These are phyloP conservation scores for Alces alces DNA, from an alignment of 2,113 vertebrate genomes.

Conservation along the genomic window DNA sequence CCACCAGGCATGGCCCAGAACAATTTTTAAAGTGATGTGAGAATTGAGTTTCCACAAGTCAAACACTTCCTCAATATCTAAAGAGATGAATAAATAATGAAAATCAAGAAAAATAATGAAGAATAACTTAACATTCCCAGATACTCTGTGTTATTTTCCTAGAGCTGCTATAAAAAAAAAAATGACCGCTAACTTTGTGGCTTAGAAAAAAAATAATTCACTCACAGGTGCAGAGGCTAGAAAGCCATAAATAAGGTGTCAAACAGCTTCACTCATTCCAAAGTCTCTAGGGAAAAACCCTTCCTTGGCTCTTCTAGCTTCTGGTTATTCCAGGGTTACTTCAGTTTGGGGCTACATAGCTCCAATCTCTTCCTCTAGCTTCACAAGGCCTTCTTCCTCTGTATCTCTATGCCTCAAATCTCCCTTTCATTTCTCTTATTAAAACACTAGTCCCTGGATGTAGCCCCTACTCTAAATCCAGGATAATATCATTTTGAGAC, in stretches of 20 bases:
- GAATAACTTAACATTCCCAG: neutral
- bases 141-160: neutral
- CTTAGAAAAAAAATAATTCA: neutral
- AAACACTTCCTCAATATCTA: neutral
- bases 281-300: neutral
- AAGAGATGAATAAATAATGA: neutral
- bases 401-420: neutral
- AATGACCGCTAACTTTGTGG: neutral
- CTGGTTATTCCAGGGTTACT: neutral
- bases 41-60: neutral
- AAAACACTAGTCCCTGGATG: neutral
- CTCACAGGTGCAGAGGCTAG: neutral
- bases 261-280: neutral
- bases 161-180: neutral
- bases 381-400: neutral
- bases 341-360: fast-evolving
- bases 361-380: neutral
- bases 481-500: neutral
- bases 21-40: neutral
- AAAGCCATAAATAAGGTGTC: neutral
- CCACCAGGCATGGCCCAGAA: neutral
- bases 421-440: neutral
- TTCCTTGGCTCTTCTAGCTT: neutral
- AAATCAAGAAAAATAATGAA: neutral
- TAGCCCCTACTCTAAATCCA: neutral